Evolutionary conservation across 1,140 invertebrate species (phyloP).

Genomic region (Pseudoatta argentina): DNA sequence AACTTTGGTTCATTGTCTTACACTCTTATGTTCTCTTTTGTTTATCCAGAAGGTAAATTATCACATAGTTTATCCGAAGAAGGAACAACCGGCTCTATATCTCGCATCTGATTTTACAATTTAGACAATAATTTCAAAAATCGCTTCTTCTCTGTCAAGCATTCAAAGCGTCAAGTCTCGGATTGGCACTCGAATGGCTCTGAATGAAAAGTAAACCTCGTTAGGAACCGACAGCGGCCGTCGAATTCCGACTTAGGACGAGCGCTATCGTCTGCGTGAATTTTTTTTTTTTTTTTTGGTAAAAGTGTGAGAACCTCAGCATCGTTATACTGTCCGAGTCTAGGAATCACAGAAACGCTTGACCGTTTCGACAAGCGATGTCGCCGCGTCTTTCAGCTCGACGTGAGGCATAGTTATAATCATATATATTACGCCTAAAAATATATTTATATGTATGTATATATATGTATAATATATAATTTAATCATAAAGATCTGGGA

Average conservation of each 20-base stretch:
- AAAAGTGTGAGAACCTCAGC: conserved; percentile 44
- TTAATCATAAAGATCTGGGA: conserved; percentile 21
- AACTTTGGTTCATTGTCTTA: too few relatives aligned
- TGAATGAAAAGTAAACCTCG: conserved; percentile 36
- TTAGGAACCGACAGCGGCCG: not conserved
- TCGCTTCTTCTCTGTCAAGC: not conserved
- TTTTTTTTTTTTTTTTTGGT: conserved; percentile 36
- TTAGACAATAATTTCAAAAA: not conserved
- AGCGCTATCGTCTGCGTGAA: conserved; percentile 60
- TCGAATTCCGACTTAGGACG: not conserved
- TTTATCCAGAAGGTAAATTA: too few relatives aligned
- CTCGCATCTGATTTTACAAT: not conserved
- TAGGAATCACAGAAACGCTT: conserved; percentile 62
- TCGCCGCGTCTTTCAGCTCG: conserved; percentile 39
- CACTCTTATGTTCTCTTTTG: too few relatives aligned
- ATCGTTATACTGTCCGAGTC: conserved; percentile 60
- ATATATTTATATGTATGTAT: conserved; percentile 18
- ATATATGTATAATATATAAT: conserved; percentile 22
- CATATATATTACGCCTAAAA: conserved; percentile 43
- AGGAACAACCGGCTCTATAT: too few relatives aligned
- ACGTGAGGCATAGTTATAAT: conserved; percentile 41
- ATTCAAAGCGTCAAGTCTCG: conserved; percentile 29
- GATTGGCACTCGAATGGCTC: conserved; percentile 34
- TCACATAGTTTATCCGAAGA: too few relatives aligned
- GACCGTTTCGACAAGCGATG: conserved; percentile 56